Conservation (phyloP, 2,113 vertebrate genomes). For the Plectropomus leopardus region DNA sequence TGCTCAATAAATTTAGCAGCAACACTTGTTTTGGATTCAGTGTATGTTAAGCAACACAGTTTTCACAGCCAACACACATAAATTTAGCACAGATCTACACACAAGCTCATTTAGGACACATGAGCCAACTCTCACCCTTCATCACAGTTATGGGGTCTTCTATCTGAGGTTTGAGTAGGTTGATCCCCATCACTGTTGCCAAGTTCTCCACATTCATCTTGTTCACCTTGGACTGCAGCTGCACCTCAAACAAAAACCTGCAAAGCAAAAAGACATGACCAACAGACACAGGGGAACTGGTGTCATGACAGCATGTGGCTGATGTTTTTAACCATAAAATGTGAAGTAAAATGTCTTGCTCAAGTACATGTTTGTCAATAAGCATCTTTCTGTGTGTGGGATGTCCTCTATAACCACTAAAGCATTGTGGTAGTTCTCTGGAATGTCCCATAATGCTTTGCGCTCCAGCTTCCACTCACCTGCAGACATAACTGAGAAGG, state of each 20-base stretch:
- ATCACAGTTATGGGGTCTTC: conserved; percentile 95
- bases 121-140: conserved; percentile 88
- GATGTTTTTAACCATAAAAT: conserved; percentile 2
- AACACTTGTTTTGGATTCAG: not conserved
- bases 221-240: conserved; percentile 90
- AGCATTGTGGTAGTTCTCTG: not conserved
- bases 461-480: conserved; percentile 81
- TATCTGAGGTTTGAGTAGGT: conserved; percentile 92
- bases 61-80: not conserved
- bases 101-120: not conserved
- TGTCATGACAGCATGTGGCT: not conserved
- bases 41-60: not conserved
- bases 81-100: not conserved
- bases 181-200: conserved; percentile 97
- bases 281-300: not conserved
- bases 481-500: conserved; percentile 95
- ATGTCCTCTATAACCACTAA: not conserved
- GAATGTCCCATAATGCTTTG: not conserved
- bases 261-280: conserved; percentile 1
- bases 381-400: not conserved
- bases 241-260: conserved; percentile 96
- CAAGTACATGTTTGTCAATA: fast-evolving
- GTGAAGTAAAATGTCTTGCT: not conserved
- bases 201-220: conserved; percentile 99
- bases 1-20: not conserved